Base-by-base conservation (phyloP, 2,888 invertebrate species). In the Polyommatus iphigenia region DNA sequence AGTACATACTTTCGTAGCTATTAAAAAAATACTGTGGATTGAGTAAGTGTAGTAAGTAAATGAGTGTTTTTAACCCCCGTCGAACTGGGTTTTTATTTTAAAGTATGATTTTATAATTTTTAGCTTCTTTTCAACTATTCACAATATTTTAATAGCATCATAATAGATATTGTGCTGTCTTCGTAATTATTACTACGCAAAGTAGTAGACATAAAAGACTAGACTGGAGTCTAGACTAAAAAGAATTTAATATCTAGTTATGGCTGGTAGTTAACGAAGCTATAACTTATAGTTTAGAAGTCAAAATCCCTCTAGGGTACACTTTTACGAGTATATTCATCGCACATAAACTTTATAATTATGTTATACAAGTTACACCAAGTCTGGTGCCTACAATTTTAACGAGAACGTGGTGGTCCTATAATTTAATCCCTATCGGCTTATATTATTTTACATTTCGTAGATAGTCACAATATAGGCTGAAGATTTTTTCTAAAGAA, bases 341-440 rank as follows among this genome's bases (percentile, higher is more conserved):
- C 15, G 67, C 32, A 18, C 67, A 67, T 67, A 67, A 67, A 67
- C 67, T 67, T 67, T 67, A 67, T 67, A 32, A 67, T 67, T 18
- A 15, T 10, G 8, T 59, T 59, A 59, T 20, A 62, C 62, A 59
- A 59, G n/a, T 59, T 59, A 59, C 59, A 1, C 15, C 18, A 54
- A 54, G 54, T 5, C 18, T 54, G n/a, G n/a, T 18, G 54, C 54
- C 54, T 59, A 59, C 59, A 20, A 59, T 59, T 59, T 59, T 20
- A 20, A n/a, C 59, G 59, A n/a, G 20, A 59, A 15, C 59, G 20
- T 20, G 15, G 59, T 15, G 20, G 54, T 18, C 54, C 54, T 54
- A 54, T 54, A 54, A 54, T 18, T 54, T 18, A 54, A 54, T 54
- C 54, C 18, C 54, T 54, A 54, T 54, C 54, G 54, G 54, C 54